Evolutionary conservation across 2,113 vertebrate genomes (phyloP), one percentile per base, ranked within the genome.

Genomic region (Melanerpes aurifrons): DNA sequence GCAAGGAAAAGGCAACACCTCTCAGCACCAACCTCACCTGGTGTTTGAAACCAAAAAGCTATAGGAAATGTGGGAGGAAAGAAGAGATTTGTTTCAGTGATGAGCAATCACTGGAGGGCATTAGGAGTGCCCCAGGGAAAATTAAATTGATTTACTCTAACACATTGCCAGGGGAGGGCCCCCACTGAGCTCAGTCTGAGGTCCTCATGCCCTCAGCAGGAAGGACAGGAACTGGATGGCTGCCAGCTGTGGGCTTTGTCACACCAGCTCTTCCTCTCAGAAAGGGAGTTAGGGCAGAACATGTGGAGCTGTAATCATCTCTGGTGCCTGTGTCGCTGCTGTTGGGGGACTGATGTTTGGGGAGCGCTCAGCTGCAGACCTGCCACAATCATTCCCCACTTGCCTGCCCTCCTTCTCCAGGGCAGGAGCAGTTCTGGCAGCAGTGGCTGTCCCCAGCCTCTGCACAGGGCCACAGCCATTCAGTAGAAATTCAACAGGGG

Each of bases 261-360:
- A 53, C 56, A 45, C 63, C 61, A 71, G 72, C 68, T 29, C 1
- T 24, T 82, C 78, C 56, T 31, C 10, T 85, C 40, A 54, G 19
- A 82, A 79, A 26, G 0, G 0, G 35, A 71, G 59, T 2, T 3
- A 64, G 28, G 61, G 29, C 17, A 58, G 78, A 22, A 68, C 64
- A 45, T 40, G 10, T 6, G 10, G 53, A 79, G 68, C 40, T 2
- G 1, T 15, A 26, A 50, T 1, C 1, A 21, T 25, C 35, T 45
- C 56, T 25, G 45, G 35, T 28, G 85, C 56, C 37, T 24, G 3
- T 86, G 58, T 45, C 16, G 8, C 19, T 26, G 35, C 20, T 62
- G 37, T 74, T 35, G 21, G 10, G 11, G 26, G 40, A 35, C 10
- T 18, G 58, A 10, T 20, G n/a, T 26, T 40, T 1, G 0, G 17